Evolutionary conservation across 2,888 invertebrate species (phyloP).

Genomic region (Lomographa bimaculata): DNA sequence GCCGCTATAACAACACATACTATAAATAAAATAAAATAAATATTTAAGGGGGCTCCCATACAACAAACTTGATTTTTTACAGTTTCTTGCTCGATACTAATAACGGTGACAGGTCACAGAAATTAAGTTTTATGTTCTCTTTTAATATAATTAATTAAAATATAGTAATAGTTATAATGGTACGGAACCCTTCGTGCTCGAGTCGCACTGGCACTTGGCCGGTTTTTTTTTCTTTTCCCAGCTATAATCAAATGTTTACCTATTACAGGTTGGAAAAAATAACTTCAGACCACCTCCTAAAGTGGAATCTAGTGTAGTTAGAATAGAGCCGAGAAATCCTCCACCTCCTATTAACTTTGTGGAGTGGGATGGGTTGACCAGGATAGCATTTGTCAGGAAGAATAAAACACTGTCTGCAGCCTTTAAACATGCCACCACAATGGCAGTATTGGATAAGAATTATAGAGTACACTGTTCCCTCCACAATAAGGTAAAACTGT

Average conservation of each 20-base stretch:
- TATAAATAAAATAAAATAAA: too few species aligned
- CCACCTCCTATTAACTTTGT: conserved; percentile 97
- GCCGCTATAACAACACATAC: too few species aligned
- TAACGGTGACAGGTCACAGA: too few species aligned
- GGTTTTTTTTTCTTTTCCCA: not conserved
- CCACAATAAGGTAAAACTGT: conserved; percentile 84
- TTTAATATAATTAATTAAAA: too few species aligned
- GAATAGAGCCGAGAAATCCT: conserved; percentile 98
- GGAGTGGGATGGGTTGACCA: conserved; percentile 99
- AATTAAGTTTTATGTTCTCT: too few species aligned
- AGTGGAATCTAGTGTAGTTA: conserved; percentile 98
- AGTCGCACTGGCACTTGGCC: too few species aligned
- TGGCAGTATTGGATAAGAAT: conserved; percentile 94
- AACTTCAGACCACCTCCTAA: conserved; percentile 99
- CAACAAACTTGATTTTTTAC: too few species aligned
- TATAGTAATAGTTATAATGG: too few species aligned
- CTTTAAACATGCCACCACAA: conserved; percentile 93
- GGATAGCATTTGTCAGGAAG: conserved; percentile 97
- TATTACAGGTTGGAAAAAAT: conserved; percentile 94
- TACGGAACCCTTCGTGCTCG: too few species aligned
- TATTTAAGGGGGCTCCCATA: too few species aligned
- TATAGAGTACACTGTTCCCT: conserved; percentile 94
- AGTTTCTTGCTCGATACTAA: too few species aligned
- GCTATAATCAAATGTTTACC: not conserved
- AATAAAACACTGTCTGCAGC: conserved; percentile 97